Conservation (phyloP, 2,113 vertebrate genomes). For the Strigops habroptila region DNA sequence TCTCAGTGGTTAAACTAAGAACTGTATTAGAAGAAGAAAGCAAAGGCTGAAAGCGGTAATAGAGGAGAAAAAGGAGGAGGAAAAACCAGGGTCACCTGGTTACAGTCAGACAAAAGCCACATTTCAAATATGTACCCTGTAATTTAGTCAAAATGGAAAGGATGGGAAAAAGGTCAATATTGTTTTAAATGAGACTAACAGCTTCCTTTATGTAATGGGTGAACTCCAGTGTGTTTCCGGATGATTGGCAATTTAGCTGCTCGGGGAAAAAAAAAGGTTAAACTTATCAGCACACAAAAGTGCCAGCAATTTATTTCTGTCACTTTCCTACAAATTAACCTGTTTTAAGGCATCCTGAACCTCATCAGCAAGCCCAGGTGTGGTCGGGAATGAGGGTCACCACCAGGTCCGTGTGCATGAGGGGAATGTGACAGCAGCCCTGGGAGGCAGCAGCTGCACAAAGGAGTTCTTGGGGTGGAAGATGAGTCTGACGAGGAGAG, state of each 20-base stretch:
- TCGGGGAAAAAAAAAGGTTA: slow-evolving; percentile 11
- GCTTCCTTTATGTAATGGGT: slow-evolving; percentile 53
- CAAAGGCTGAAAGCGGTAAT: slow-evolving; percentile 11
- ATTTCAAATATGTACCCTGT: slow-evolving; percentile 21
- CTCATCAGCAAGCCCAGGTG: slow-evolving; percentile 42
- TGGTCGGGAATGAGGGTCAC: slow-evolving; percentile 8
- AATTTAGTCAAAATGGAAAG: slow-evolving; percentile 55
- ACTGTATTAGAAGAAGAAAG: neutral
- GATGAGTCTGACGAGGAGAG: neutral
- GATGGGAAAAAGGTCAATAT: slow-evolving; percentile 48
- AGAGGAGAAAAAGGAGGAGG: neutral
- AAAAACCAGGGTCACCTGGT: slow-evolving; percentile 30
- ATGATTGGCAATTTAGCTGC: slow-evolving; percentile 53
- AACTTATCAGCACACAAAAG: slow-evolving; percentile 43
- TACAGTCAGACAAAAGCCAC: slow-evolving; percentile 5
- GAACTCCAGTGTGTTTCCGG: slow-evolving; percentile 22
- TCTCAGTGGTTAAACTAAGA: neutral
- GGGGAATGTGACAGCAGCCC: neutral
- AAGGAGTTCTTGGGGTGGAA: neutral
- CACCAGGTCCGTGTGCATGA: neutral
- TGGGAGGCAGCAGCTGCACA: neutral
- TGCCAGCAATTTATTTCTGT: slow-evolving; percentile 31
- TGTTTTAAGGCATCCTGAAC: slow-evolving; percentile 32
- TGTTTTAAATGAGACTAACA: slow-evolving; percentile 58
- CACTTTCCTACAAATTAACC: slow-evolving; percentile 55